Evolutionary conservation across 2,113 vertebrate genomes (phyloP), one percentile per base, ranked within the genome.

Genomic region (Cebus imitator): DNA sequence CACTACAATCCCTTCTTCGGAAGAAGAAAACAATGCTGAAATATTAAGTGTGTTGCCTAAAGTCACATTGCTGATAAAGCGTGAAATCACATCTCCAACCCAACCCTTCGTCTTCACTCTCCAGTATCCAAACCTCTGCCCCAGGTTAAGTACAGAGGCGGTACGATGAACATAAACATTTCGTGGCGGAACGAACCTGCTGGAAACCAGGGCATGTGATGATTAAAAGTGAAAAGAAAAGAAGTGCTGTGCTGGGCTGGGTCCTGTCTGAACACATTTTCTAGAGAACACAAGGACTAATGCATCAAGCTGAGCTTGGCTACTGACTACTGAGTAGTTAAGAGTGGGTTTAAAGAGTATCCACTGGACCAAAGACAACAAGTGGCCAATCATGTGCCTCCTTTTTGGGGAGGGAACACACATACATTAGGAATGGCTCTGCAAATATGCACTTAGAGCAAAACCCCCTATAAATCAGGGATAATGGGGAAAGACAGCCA

Each of bases 111-210:
- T 30, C 50, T 80, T 50, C 16, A 84, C 1, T 52, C 91, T 96
- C 90, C 95, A 86, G 84, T 83, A 91, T 72, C 97, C 12, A 64
- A 93, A 76, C 93, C 95, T 10, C 32, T 50, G 95, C 95, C 87
- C 97, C 94, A 25, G 21, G 16, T 35, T 40, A 40, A 14, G 16
- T 20, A 40, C n/a, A 27, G 45, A 90, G 52, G 76, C 0, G 48
- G 30, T 18, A 66, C 1, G 5, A 79, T 1, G 16, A 78, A 87
- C 32, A n/a, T 11, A 79, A 76, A n/a, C 21, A 68, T 43, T 87
- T 92, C 37, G 48, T 81, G 57, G 21, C 43, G 6, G 3, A 87
- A 55, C 17, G 50, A 66, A 87, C 27, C 55, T 90, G 37, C 64
- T 40, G 9, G 11, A 43, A 73, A 50, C 14, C 18, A 66, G 10